These are phyloP conservation scores for Drosophila sp. DNA, from an alignment of 1,140 invertebrate species.

Conservation along the genomic window DNA sequence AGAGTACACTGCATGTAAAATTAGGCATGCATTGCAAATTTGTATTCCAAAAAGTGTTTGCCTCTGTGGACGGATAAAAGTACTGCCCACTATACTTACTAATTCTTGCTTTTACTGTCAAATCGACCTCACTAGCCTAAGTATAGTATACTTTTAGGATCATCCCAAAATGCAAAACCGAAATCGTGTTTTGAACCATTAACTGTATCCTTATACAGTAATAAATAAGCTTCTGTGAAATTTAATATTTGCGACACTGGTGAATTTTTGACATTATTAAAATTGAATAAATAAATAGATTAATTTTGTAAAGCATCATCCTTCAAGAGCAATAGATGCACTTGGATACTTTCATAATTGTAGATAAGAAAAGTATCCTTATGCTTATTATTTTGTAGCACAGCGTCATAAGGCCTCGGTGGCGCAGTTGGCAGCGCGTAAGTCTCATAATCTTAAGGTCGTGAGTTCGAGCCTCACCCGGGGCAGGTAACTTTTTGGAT, in stretches of 20 bases:
- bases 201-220: not conserved
- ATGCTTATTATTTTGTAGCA: not conserved
- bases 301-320: not conserved
- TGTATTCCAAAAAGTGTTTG: no score
- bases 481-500: slow-evolving; percentile 87
- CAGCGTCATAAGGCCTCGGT: slow-evolving; percentile 88
- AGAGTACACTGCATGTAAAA: no score
- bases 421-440: slow-evolving; percentile 97
- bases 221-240: not conserved
- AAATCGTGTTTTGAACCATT: not conserved
- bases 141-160: slow-evolving; percentile 6
- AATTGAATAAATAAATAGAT: not conserved
- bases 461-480: slow-evolving; percentile 98
- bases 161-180: not conserved
- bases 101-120: no score
- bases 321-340: not conserved
- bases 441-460: slow-evolving; percentile 99
- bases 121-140: no score
- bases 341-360: not conserved
- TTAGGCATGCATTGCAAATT: no score
- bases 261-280: not conserved
- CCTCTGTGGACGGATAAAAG: no score
- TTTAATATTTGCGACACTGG: not conserved
- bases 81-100: no score
- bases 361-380: slow-evolving; percentile 12